Evolutionary conservation across 1,140 invertebrate species (phyloP).

Genomic region (Drosophila biarmipes): DNA sequence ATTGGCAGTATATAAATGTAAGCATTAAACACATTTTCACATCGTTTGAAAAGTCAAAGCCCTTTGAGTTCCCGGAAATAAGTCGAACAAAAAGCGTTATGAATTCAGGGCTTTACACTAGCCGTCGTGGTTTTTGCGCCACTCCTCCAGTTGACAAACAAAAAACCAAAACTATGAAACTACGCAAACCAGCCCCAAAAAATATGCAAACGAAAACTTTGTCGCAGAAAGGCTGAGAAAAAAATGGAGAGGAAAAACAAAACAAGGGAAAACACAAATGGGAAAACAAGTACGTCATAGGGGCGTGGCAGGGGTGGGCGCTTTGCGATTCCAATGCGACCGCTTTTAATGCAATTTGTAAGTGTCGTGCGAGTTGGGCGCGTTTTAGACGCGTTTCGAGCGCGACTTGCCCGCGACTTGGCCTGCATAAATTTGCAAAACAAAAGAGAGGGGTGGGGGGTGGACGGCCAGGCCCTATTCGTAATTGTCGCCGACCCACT

Average conservation of each 20-base stretch:
- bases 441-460: constrained; percentile 3
- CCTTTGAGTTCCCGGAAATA: constrained; percentile 2
- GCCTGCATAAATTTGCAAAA: constrained; percentile 45
- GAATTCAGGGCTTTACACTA: constrained; percentile 16
- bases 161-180: constrained; percentile 21
- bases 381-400: constrained; percentile 32
- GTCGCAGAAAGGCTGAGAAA: constrained; percentile 8
- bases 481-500: constrained; percentile 49
- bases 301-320: constrained; percentile 20
- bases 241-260: constrained; percentile 11
- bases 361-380: constrained; percentile 39
- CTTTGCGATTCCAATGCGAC: constrained; percentile 45
- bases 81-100: constrained; percentile 27
- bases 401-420: constrained; percentile 28
- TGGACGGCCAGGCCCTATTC: constrained; percentile 28
- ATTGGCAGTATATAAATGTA: not conserved
- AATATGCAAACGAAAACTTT: constrained; percentile 65
- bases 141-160: constrained; percentile 9
- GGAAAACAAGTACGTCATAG: constrained; percentile 16
- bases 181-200: constrained; percentile 38
- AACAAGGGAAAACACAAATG: constrained; percentile 23
- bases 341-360: constrained; percentile 74
- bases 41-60: constrained; percentile 13
- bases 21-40: constrained; percentile 27
- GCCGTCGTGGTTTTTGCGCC: not conserved